A percentile compares a stretch with the other conserved stretches of the same genome.
Evolutionary conservation across 2,888 invertebrate species (phyloP).

Genomic region (Eupithecia subumbrata): DNA sequence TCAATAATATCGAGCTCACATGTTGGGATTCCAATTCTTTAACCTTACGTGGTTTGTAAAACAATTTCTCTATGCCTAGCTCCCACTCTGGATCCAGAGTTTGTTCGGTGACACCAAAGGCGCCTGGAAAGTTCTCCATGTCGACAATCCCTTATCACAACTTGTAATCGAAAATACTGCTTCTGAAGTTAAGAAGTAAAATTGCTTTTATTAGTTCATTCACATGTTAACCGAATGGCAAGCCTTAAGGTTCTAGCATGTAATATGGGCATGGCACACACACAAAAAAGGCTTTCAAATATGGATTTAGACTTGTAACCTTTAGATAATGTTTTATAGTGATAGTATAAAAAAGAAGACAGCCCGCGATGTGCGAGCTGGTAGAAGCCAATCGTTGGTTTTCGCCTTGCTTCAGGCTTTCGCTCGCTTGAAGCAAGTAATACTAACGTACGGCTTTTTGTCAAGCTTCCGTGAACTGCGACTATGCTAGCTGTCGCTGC

Average conservation of each 20-base stretch:
- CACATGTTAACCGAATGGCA: not conserved
- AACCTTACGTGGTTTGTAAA: not conserved
- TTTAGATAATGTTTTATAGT: too few relatives aligned
- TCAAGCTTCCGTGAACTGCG: not conserved
- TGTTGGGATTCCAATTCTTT: too few relatives aligned
- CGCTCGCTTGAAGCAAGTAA: too few relatives aligned
- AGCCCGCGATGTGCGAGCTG: too few relatives aligned
- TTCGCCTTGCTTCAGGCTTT: too few relatives aligned
- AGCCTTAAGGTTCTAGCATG: not conserved
- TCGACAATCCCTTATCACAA: constrained; percentile 47
- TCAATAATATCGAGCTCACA: too few relatives aligned
- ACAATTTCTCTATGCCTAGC: not conserved
- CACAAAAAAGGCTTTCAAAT: too few relatives aligned
- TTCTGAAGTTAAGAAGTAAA: constrained; percentile 23
- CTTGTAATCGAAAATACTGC: constrained; percentile 49
- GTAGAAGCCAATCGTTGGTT: too few relatives aligned
- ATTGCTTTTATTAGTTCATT: constrained; percentile 1
- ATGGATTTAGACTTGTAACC: not conserved
- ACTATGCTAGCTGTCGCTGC: not conserved
- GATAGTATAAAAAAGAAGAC: too few relatives aligned
- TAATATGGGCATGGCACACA: too few relatives aligned
- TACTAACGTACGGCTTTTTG: not conserved
- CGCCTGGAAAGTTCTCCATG: constrained; percentile 44
- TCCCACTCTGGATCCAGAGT: constrained; percentile 21
- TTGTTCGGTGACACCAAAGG: constrained; percentile 35